Evolutionary conservation across 1,140 invertebrate species (phyloP), one percentile per base, ranked within the genome.

Genomic region (Drosophila parvula): DNA sequence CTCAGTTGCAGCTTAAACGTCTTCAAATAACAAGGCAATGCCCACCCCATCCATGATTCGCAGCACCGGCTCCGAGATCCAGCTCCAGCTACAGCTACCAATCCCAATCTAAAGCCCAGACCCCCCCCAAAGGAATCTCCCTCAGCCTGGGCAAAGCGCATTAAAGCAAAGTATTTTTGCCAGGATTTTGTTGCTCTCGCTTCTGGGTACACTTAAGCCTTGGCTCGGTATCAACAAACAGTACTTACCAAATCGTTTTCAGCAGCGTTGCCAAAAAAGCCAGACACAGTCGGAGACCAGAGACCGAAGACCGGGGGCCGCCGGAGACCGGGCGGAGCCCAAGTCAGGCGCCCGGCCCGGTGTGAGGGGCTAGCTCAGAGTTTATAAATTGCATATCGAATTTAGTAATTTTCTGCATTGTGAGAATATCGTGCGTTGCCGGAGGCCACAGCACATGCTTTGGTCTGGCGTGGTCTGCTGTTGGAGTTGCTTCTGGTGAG

Each of bases 341-440:
- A 28, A 32, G 11, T 16, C 28, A 28, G 16, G 12, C 10, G 41
- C 14, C 38, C 5, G 43, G 45, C 14, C 22, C 22, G 22, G 51
- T 45, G 5, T 30, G 16, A 11, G 60, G n/a, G 43, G 34, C 7
- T 1, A 34, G 27, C 18, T 45, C 40, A 30, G 62, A 57, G 57
- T 78, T 88, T 86, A 81, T 88, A 88, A 88, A 88, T 88, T 89
- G 83, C 84, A 88, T 89, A 88, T 89, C 80, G 83, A 88, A 83
- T 89, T 88, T 84, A 78, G 84, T 89, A 80, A 83, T 86, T 86
- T 86, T 89, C 41, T 58, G 63, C 68, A 83, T 70, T 83, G 71
- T 71, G 74, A 74, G 75, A 88, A 62, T 77, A 76, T 79, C 79
- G 76, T 88, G 83, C 83, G 77, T 83, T 82, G 76, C 68, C 65